These are phyloP conservation scores for Sphenodon punctatus DNA, from an alignment of 2,797 vertebrate species.

Conservation along the genomic window DNA sequence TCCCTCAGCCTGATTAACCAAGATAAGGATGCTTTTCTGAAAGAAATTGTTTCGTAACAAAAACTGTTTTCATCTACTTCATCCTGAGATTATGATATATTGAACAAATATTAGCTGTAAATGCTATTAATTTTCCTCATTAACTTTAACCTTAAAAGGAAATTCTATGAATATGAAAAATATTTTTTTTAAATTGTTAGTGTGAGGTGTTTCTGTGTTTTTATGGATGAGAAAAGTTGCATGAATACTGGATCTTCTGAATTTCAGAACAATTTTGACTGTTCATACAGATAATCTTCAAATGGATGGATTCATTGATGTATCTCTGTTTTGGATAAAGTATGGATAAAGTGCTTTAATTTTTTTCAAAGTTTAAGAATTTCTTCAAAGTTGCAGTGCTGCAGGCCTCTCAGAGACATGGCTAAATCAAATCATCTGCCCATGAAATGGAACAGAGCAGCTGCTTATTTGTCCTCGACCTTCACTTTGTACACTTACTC, in stretches of 20 bases:
- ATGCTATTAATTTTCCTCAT: background rate
- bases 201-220: background rate
- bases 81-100: background rate
- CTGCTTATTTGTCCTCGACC: conserved; percentile 19
- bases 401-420: conserved; percentile 5
- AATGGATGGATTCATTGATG: too few relatives aligned
- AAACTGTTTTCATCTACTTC: conserved; percentile 2
- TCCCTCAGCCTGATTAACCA: conserved; percentile 12
- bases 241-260: background rate
- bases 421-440: conserved; percentile 3
- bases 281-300: background rate
- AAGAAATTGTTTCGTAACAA: conserved; percentile 25
- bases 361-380: too few relatives aligned
- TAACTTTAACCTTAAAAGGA: background rate
- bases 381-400: background rate
- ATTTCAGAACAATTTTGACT: background rate
- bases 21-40: conserved; percentile 28
- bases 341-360: too few relatives aligned
- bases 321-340: too few relatives aligned
- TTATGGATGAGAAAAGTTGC: too few relatives aligned
- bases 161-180: background rate
- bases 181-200: background rate
- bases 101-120: background rate
- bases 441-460: background rate
- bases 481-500: conserved; percentile 6